Percentiles rank a stretch among this genome's conserved stretches.
phyloP scores from a whole-genome alignment of 2,797 vertebrate genomes.

The Sebastolobus alascanus region DNA sequence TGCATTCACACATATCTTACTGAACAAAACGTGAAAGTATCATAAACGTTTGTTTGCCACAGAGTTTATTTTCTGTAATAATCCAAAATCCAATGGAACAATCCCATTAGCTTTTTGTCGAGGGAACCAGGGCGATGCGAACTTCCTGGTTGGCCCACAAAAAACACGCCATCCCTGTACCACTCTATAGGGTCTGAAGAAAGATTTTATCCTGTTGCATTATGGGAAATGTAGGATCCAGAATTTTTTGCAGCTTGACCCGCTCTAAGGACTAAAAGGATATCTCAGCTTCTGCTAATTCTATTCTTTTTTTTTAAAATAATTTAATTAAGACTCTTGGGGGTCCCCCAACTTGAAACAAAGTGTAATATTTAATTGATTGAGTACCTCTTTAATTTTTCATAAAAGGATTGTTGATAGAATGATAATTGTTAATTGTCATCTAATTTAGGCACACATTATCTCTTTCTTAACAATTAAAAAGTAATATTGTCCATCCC shows the following conservation, averaged over 20 bases:
- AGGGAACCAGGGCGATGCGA: too few species aligned
- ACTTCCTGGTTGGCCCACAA: too few species aligned
- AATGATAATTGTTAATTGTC: not conserved
- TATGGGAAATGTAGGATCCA: slow-evolving; percentile 1
- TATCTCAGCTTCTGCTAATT: not conserved
- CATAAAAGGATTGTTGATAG: not conserved
- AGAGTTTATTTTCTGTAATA: too few species aligned
- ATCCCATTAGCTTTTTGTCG: too few species aligned
- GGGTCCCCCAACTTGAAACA: not conserved
- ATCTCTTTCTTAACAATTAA: slow-evolving; percentile 30
- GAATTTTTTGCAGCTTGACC: not conserved
- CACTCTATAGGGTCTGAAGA: not conserved
- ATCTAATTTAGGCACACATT: not conserved
- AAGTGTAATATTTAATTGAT: not conserved
- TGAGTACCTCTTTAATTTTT: slow-evolving; percentile 12
- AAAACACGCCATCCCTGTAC: too few species aligned
- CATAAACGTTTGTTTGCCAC: too few species aligned
- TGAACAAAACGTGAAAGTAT: too few species aligned
- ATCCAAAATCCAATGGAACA: too few species aligned
- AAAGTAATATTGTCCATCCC: slow-evolving; percentile 24
- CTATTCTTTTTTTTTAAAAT: not conserved
- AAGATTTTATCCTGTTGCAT: slow-evolving; percentile 14
- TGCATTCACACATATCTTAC: too few species aligned
- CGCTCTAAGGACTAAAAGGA: not conserved
- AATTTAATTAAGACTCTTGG: not conserved